Evolutionary conservation across 2,888 invertebrate species (phyloP).

Genomic region (Aphidius colemani): DNA sequence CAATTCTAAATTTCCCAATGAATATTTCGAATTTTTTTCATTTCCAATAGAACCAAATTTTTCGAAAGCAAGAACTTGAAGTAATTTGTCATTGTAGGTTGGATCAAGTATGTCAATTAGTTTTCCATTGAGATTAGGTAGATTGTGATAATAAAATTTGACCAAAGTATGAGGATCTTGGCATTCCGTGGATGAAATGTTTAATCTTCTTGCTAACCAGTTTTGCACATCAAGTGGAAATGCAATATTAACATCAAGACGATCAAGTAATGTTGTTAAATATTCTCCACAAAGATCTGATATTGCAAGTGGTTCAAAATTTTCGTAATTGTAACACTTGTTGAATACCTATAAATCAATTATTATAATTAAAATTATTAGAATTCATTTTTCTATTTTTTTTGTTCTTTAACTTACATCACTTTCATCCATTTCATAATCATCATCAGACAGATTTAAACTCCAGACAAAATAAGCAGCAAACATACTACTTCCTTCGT

Average conservation of each 20-base stretch:
- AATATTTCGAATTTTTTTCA: background rate
- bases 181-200: slow-evolving; percentile 27
- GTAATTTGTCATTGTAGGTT: slow-evolving; percentile 45
- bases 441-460: slow-evolving; percentile 43
- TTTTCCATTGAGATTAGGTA: slow-evolving; percentile 36
- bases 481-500: slow-evolving; percentile 35
- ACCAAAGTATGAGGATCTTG: slow-evolving; percentile 38
- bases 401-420: slow-evolving; percentile 43
- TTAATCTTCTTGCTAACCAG: slow-evolving; percentile 42
- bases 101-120: slow-evolving; percentile 45
- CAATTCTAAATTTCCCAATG: background rate
- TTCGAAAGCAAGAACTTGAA: slow-evolving; percentile 41
- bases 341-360: slow-evolving; percentile 47
- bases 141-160: slow-evolving; percentile 32
- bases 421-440: slow-evolving; percentile 54
- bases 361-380: slow-evolving; percentile 2
- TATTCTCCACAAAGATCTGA: slow-evolving; percentile 30
- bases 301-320: slow-evolving; percentile 48
- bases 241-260: slow-evolving; percentile 28
- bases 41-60: slow-evolving; percentile 26
- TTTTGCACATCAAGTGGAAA: slow-evolving; percentile 33
- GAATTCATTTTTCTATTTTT: background rate
- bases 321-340: slow-evolving; percentile 50
- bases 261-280: slow-evolving; percentile 21
- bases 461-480: slow-evolving; percentile 52